These are phyloP conservation scores for Vimba vimba DNA, from an alignment of 2,113 vertebrate species.

Conservation along the genomic window DNA sequence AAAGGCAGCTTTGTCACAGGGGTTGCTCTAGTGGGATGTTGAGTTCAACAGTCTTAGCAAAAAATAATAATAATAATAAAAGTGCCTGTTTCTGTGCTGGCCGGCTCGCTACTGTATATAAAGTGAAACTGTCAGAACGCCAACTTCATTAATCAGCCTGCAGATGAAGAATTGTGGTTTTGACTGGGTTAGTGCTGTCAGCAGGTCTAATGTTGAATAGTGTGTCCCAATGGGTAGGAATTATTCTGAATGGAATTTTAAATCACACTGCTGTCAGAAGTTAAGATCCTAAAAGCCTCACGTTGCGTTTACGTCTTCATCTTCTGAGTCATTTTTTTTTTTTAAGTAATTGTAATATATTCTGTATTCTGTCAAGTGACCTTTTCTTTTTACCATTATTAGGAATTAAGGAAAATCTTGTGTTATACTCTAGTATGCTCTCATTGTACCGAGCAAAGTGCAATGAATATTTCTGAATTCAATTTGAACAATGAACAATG, in stretches of 20 bases:
- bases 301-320: slow-evolving; percentile 33
- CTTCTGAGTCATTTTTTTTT: slow-evolving; percentile 15
- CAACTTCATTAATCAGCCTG: slow-evolving; percentile 63
- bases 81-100: slow-evolving; percentile 59
- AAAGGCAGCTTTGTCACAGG: slow-evolving; percentile 70
- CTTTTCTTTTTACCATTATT: slow-evolving; percentile 33
- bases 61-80: slow-evolving; percentile 45
- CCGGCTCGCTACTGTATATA: slow-evolving; percentile 50
- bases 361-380: slow-evolving; percentile 17
- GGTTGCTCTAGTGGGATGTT: slow-evolving; percentile 67
- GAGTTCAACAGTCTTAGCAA: slow-evolving; percentile 63
- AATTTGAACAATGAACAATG: too few species aligned
- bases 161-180: slow-evolving; percentile 64
- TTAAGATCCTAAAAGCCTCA: slow-evolving; percentile 37
- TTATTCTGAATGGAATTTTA: slow-evolving; percentile 49
- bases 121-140: slow-evolving; percentile 66
- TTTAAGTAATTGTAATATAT: neutral
- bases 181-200: slow-evolving; percentile 55
- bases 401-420: slow-evolving; percentile 41
- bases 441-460: slow-evolving; percentile 11
- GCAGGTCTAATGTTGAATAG: slow-evolving; percentile 51
- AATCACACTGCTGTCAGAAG: slow-evolving; percentile 55
- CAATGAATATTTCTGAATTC: slow-evolving; percentile 30
- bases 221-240: slow-evolving; percentile 46
- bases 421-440: slow-evolving; percentile 24